Conservation (phyloP, 2,888 invertebrate genomes). For the Diplazon laetatorius region DNA sequence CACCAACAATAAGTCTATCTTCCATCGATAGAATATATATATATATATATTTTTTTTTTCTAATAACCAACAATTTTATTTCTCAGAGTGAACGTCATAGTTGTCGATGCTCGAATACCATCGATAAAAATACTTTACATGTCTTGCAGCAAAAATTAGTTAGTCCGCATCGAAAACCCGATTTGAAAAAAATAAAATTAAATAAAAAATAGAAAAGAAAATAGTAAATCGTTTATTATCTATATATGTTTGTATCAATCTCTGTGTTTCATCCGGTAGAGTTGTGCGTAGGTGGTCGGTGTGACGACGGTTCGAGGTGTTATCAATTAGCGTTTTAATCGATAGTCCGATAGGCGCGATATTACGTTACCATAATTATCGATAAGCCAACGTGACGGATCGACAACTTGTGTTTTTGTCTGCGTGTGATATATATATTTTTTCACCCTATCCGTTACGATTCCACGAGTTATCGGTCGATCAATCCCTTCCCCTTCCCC, state of each 20-base stretch:
- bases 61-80: no score
- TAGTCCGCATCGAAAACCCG: no score
- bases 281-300: slow-evolving; percentile 42
- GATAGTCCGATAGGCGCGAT: slow-evolving; percentile 62
- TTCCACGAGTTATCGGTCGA: no score
- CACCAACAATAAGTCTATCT: no score
- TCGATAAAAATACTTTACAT: no score
- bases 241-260: slow-evolving; percentile 4
- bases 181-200: no score
- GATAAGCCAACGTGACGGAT: slow-evolving; percentile 61
- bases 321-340: slow-evolving; percentile 56
- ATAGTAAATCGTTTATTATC: not conserved
- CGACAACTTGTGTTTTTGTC: slow-evolving; percentile 18
- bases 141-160: no score
- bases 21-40: no score
- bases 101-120: no score
- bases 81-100: no score
- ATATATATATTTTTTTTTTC: no score
- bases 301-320: slow-evolving; percentile 50
- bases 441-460: not conserved
- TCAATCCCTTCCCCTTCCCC: no score
- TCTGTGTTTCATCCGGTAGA: slow-evolving; percentile 15
- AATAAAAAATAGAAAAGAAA: not conserved
- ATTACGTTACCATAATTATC: slow-evolving; percentile 69
- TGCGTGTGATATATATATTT: not conserved